Evolutionary conservation across 2,888 invertebrate species (phyloP), one percentile per base, ranked within the genome.

Genomic region (Andrena marginata): DNA sequence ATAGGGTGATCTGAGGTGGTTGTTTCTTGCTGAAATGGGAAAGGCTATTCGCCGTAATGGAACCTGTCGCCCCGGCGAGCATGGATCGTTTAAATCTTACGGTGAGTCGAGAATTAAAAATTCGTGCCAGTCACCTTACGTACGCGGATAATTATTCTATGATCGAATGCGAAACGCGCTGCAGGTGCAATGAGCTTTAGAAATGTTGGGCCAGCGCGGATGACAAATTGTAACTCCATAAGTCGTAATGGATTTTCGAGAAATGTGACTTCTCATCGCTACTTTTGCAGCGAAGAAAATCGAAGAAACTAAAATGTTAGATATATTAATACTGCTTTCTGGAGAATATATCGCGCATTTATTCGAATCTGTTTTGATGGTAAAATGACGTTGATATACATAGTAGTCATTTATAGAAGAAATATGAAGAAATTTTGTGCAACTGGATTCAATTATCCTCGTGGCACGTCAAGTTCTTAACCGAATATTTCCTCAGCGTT

Each of bases 21-120:
- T 56, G 75, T 77, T 77, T 74, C 79, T 70, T 81, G 65, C 67
- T 71, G 56, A 67, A 68, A 72, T 49, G 62, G 49, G 42, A 75
- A 82, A 84, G 83, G 72, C 76, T 81, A 88, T 82, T 84, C 82
- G 75, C 79, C 85, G 86, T 90, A 89, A 90, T 90, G 88, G 88
- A 89, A 85, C 82, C 89, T 85, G 89, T 89, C 87, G 83, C 76
- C 82, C 63, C 56, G 77, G 71, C 64, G 82, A 69, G 75, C 71
- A 59, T 56, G 51, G 76, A 89, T 87, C 89, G 84, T 89, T 90
- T 89, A 84, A 82, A 89, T 83, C 81, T 82, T 63, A 54, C 62
- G 75, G 72, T 64, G 60, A 64, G 78, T 74, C 59, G 63, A 35
- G 77, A 77, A 82, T 84, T 81, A 81, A 79, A 80, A 83, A 86